Percentiles rank a stretch among this genome's conserved stretches.
Conservation (phyloP, 2,113 vertebrate genomes). For the Neogobius melanostomus region DNA sequence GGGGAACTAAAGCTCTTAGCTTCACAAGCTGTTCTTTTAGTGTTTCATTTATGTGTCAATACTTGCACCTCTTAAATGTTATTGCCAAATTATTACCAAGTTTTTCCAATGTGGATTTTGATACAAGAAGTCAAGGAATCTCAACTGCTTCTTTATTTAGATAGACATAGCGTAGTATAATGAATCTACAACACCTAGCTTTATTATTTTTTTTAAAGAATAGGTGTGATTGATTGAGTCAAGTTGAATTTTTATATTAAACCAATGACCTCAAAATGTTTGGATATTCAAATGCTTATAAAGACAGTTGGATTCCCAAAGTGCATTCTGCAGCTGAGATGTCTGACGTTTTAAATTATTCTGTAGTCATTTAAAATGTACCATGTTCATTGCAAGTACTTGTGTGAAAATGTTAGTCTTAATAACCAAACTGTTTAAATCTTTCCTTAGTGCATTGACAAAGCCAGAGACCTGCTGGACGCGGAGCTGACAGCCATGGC, state of each 20-base stretch:
- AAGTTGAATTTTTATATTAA: background rate
- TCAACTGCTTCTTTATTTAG: background rate
- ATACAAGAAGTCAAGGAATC: background rate
- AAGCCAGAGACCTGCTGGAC: conserved; percentile 95
- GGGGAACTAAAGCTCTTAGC: conserved; percentile 24
- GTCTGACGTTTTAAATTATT: no score
- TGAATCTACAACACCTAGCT: background rate
- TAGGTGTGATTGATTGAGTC: background rate
- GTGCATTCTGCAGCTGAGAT: no score
- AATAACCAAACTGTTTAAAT: background rate
- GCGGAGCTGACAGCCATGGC: conserved; percentile 98
- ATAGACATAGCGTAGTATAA: background rate
- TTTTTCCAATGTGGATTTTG: background rate
- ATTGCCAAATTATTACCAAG: background rate
- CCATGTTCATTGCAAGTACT: no score
- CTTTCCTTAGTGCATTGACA: conserved; percentile 90
- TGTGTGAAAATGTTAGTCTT: background rate
- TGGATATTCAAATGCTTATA: no score
- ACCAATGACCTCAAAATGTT: no score
- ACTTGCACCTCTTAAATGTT: conserved; percentile 33
- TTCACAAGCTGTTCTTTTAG: conserved; percentile 18
- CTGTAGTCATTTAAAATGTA: no score
- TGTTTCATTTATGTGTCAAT: conserved; percentile 31
- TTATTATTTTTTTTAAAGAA: background rate
- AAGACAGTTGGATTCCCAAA: no score